Base-by-base conservation (phyloP, 1,140 invertebrate genomes). In the Trachymyrmex cornetzi region DNA sequence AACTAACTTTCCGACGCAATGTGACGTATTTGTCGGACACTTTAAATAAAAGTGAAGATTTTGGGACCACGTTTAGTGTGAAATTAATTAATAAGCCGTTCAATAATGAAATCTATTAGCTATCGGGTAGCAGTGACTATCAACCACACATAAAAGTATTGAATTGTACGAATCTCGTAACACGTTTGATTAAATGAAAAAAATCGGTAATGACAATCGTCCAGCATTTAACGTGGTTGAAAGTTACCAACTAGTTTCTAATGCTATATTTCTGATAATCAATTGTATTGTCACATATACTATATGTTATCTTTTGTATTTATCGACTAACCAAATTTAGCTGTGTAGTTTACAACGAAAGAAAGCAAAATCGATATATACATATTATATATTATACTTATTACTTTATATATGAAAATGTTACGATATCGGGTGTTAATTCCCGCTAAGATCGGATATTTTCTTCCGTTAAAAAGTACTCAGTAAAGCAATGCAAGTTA, bases 271-370 rank as follows among this genome's bases (percentile, higher is more conserved):
- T 80, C 53, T 69, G n/a, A 38, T 69, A 53, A 71, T 72, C 24
- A 5, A 85, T 86, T 72, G n/a, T 84, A 63, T 50, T 38, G n/a
- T 87, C 34, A 74, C 24, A 85, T 66, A 82, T 84, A 50, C 48
- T 16, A 87, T 80, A 89, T 80, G 27, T 77, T 74, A 72, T 74
- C 64, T 77, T 86, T 66, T 84, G 72, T 91, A 91, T 84, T 90
- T 86, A 85, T 85, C 89, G 82, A 91, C 86, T 91, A 91, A 91
- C 89, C 89, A 91, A 91, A 91, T 91, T 80, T 86, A 90, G 88
- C 27, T 63, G 50, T 81, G 72, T 87, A 59, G 79, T 86, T 48
- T 69, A 71, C 48, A 69, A 48, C 14, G 64, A 22, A 3, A 57
- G 30, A 64, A 59, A 27, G 27, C 67, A 57, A 14, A 64, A 72